Base-by-base conservation (phyloP, 2,888 invertebrate species). In the Ephialtes manifestator region DNA sequence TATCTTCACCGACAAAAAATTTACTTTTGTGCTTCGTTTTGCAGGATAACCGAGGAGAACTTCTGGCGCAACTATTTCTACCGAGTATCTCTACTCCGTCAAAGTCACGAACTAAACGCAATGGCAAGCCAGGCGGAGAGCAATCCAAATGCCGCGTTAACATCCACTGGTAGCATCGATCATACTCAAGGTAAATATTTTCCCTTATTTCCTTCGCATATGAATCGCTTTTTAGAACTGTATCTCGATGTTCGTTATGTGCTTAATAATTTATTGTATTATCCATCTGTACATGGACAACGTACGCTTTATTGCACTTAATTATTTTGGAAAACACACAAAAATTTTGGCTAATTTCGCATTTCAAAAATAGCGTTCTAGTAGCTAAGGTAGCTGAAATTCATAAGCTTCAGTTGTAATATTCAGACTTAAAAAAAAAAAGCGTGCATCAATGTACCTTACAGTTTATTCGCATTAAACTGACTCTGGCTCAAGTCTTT, bases 11-110 rank as follows among this genome's bases (percentile, higher is more conserved):
- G 28, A 13, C 15, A 15, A 46, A 24, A 48, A n/a, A 46, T 15
- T 51, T 20, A 46, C 53, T 31, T 48, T 4, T 15, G 58, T 35
- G 60, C 55, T 51, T 81, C 77, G 85, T 81, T 78, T 94, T 95
- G 75, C 95, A 98, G 98, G 91, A 98, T 98, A 94, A 97, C 97
- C 92, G 99, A 99, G 96, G 99, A 99, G 95, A 97, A 97, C 94
- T 99, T 99, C 95, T 99, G 99, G 99, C 97, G 99, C 94, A 99
- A 99, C 96, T 99, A 99, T 94, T 99, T 99, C 95, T 99, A 99
- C 95, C 98, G 99, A 94, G 98, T 99, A 90, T 99, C 98, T 91
- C 97, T 99, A 91, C 98, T 99, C 94, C 98, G 99, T 94, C 99
- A 99, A 95, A 99, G 99, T 90, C 98, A 97, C 94, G 98, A 99